Base-by-base conservation (phyloP, 1,140 invertebrate species). In the Drosophila hydei region DNA sequence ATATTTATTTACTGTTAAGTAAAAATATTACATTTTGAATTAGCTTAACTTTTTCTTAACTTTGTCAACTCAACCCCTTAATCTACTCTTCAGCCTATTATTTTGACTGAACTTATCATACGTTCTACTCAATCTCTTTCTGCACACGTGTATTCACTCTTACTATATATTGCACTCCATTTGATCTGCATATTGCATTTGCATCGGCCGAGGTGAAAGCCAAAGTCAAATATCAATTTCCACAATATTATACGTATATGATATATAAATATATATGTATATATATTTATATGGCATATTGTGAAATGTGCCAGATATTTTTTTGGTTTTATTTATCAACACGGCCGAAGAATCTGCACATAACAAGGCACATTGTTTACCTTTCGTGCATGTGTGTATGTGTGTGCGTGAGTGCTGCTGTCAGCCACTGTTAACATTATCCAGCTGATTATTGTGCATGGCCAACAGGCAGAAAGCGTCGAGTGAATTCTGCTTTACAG, bases 391-490 rank as follows among this genome's bases (percentile, higher is more conserved):
- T 14, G 16, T 6, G 0, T 36, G 50, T 21, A 23, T 52, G 16
- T 36, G 50, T 40, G 27, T 25, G 33, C 21, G n/a, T 45, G 45
- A 43, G 38, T 52, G 54, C 52, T 59, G 45, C 62, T 72, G 62
- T 67, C 62, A 54, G 73, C 54, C 65, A 55, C 69, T 76, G 75
- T 81, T 77, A 78, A 80, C 67, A 78, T 80, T 87, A 85, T 81
- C 75, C 81, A 59, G 79, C 81, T 87, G 81, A 87, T 87, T 87
- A 87, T 81, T 55, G 56, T 61, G 52, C 76, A 81, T 87, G 83
- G 75, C 67, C 77, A 65, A 45, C 55, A 62, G 61, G 50, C 62
- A 76, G 45, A 63, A 8, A 56, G 52, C 27, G 19, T 47, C 43
- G 43, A 47, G 59, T 48, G 40, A 72, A 47, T 68, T 71, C 45